Base-by-base conservation (phyloP, 2,888 invertebrate species). In the Cremastinae sp. region DNA sequence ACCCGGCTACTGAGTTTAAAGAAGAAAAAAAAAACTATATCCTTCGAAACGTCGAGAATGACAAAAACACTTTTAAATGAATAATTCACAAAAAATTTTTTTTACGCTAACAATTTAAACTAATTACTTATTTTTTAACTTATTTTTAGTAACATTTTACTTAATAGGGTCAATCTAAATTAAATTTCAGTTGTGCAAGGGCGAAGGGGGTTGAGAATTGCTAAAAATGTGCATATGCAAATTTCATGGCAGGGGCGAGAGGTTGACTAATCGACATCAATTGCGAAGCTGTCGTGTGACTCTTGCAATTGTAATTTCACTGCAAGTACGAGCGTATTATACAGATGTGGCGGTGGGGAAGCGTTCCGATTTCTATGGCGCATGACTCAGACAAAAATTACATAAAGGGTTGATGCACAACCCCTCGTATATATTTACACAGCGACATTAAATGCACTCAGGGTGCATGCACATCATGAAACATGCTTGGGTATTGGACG, bases 321-420 rank as follows among this genome's bases (percentile, higher is more conserved):
- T 51, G n/a, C 51, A 22, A 2, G 16, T n/a, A 51, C 18, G 7
- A 9, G 10, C 8, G 20, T 2, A 7, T n/a, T 22, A 53, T 41
- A n/a, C 47, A 14, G 22, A 65, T 58, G 51, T 28, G 16, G 58
- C 3, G 34, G 41, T 20, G 34, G 12, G 45, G 49, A 22, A 16
- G 10, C 22, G 47, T 38, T 65, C 54, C 56, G 58, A 58, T 51
- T 54, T 70, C 43, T 43, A 53, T 16, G 51, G 38, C 51, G 72
- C 43, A 74, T 85, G 85, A 85, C 77, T 85, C 85, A 85, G 59
- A 64, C 69, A 76, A 79, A 83, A 84, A 82, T 85, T 84, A 79
- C 77, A 82, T 71, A 75, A 72, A 83, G 83, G 81, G 79, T 78
- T 64, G 62, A n/a, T n/a, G n/a, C n/a, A n/a, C 70, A 71, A 75